Base-by-base conservation (phyloP, 2,113 vertebrate genomes). In the Boulengeromyrus knoepffleri region DNA sequence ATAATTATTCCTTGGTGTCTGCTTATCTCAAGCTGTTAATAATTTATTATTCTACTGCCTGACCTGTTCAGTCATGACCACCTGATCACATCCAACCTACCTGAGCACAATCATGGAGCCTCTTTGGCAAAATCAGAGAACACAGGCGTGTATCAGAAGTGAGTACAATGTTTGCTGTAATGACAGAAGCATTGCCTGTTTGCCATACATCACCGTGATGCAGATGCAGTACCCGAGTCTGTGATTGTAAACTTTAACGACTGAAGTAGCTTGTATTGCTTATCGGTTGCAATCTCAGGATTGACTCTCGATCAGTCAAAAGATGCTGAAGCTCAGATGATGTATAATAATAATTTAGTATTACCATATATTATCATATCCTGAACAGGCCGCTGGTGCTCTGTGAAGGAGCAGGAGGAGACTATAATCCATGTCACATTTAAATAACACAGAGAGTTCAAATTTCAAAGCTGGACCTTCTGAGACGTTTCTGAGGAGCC, bases 301-400 rank as follows among this genome's bases (percentile, higher is more conserved):
- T 93, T 93, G 95, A 96, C 93, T 95, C 92, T 93, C 94, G 94
- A 95, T 95, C 96, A 93, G 94, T 97, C 96, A 95, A 92, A 91
- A 94, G 93, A 93, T 92, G 93, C 92, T 92, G 92, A 91, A 92
- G 93, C 95, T 96, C 95, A 93, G 94, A 93, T 94, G 93, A 88
- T 94, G 93, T 86, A 87, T 90, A 91, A 39, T 80, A 42, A 42
- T 80, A 42, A 15, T 39, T 77, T 91, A 89, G 90, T 80, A 87
- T 91, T 93, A 92, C 93, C 92, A 91, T 47, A 84, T 92, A 91
- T 77, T 77, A 92, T 80, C 89, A 92, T 92, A 93, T 93, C 94
- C 93, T 92, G 92, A 94, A 92, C 92, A 93, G 92, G 94, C 94
- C 94, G 94, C 95, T 94, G 93, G 93, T 93, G 89, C 93, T 92